A percentile compares a stretch with the other conserved stretches of the same genome.
phyloP scores from a whole-genome alignment of 2,113 vertebrate genomes.

The Cololabis saira region DNA sequence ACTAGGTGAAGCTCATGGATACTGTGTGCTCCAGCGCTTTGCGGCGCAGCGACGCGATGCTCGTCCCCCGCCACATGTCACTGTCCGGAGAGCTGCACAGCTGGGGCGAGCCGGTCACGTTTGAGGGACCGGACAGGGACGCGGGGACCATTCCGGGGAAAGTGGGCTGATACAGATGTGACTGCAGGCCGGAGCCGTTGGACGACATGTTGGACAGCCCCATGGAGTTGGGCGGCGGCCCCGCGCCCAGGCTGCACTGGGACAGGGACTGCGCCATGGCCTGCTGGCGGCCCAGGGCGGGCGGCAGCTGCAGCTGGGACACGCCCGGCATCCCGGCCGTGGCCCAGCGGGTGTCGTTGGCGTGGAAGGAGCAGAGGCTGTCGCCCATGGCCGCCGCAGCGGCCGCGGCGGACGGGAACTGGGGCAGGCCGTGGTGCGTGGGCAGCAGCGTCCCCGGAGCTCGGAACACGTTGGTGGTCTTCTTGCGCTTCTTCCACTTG shows the following conservation, averaged over 20 bases:
- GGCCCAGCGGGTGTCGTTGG: conserved; percentile 96
- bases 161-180: conserved; percentile 95
- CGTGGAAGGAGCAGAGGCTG: conserved; percentile 96
- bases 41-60: conserved; percentile 97
- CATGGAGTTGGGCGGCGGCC: conserved; percentile 93
- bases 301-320: conserved; percentile 91
- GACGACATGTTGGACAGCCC: conserved; percentile 93
- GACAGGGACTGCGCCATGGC: conserved; percentile 95
- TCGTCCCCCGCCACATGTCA: conserved; percentile 98
- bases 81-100: conserved; percentile 96
- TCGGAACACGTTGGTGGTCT: conserved; percentile 97
- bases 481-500: conserved; percentile 99
- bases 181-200: conserved; percentile 93
- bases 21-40: conserved; percentile 99
- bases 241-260: conserved; percentile 92
- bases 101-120: conserved; percentile 93
- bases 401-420: conserved; percentile 83
- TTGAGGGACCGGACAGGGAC: conserved; percentile 90
- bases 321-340: conserved; percentile 91
- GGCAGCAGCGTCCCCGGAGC: conserved; percentile 92
- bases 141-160: conserved; percentile 94
- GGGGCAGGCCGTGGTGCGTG: conserved; percentile 89
- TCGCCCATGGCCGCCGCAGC: conserved; percentile 94
- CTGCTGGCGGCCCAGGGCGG: conserved; percentile 89
- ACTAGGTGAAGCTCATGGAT: conserved; percentile 97